Base-by-base conservation (phyloP, 2,888 invertebrate genomes). In the Euclidia mi region DNA sequence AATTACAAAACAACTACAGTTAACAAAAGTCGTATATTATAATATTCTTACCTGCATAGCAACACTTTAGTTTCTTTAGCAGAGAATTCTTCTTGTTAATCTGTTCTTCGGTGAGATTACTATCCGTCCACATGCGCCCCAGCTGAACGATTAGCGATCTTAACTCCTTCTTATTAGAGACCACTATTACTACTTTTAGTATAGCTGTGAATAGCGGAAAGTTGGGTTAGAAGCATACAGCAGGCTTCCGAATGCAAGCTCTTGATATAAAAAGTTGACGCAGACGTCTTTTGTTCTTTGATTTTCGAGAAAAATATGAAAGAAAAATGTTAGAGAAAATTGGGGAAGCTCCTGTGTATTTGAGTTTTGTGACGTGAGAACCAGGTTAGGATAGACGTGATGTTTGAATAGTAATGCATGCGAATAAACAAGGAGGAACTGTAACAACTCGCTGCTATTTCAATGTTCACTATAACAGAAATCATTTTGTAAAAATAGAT, bases 41-140 rank as follows among this genome's bases (percentile, higher is more conserved):
- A 73, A 61, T 57, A 46, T 40, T 47, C 65, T 29, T 66, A 86
- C 85, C 80, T 76, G 71, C 41, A 67, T 73, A 74, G 58, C 70
- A 79, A 47, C 81, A 69, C 51, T 83, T 81, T 40, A 87, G 71
- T 52, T 64, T 76, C 47, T 78, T 77, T 40, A 85, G 56, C 45
- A 81, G 57, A 56, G 61, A 56, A 64, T 74, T 74, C 65, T 85
- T 86, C 65, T 73, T 80, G 38, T 40, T 71, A 53, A 76, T 72
- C 70, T 87, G 84, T 40, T 56, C 55, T 47, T 74, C 65, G 31
- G 74, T 74, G 25, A 82, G 71, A 40, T 69, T 57, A 12, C 56
- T 32, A 10, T 20, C 70, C 37, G 65, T 63, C 84, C 79, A 82
- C 29, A 74, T 52, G 3, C 40, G 7, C 0, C 81, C 82, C 2